phyloP scores from a whole-genome alignment of 1,140 invertebrate species.

The Platyura marginata region DNA sequence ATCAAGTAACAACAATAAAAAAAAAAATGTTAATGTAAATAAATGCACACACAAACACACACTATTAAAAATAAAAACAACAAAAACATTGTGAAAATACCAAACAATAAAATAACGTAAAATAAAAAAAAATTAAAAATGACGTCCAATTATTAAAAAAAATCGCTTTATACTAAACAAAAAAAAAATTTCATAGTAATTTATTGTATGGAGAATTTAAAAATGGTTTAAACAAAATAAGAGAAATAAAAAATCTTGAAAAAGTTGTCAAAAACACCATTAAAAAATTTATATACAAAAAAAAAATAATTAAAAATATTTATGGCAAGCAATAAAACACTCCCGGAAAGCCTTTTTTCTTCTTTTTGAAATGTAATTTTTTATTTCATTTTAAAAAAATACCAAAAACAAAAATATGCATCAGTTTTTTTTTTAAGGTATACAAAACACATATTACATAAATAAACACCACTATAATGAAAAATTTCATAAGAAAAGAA shows the following conservation, averaged over 20 bases:
- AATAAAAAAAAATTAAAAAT: background rate
- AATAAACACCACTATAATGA: too few species aligned
- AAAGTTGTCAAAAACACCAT: background rate
- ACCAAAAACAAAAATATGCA: too few species aligned
- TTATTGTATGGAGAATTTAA: background rate
- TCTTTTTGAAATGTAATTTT: too few species aligned
- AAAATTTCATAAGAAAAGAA: too few species aligned
- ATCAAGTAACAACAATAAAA: too few species aligned
- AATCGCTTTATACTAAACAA: background rate
- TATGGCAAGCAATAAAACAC: background rate
- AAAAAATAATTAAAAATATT: background rate
- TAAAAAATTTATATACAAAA: background rate
- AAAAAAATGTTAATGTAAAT: too few species aligned
- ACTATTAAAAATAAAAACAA: too few species aligned
- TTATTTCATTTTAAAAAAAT: too few species aligned
- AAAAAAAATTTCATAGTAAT: background rate
- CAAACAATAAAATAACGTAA: background rate
- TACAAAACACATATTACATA: too few species aligned
- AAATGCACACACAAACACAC: too few species aligned
- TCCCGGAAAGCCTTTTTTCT: too few species aligned
- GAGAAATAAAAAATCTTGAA: background rate
- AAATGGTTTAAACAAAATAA: background rate
- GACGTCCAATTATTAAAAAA: background rate
- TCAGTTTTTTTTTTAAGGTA: too few species aligned
- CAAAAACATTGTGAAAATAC: background rate